Conservation (phyloP, 2,888 invertebrate genomes). For the Petrolisthes cinctipes region DNA sequence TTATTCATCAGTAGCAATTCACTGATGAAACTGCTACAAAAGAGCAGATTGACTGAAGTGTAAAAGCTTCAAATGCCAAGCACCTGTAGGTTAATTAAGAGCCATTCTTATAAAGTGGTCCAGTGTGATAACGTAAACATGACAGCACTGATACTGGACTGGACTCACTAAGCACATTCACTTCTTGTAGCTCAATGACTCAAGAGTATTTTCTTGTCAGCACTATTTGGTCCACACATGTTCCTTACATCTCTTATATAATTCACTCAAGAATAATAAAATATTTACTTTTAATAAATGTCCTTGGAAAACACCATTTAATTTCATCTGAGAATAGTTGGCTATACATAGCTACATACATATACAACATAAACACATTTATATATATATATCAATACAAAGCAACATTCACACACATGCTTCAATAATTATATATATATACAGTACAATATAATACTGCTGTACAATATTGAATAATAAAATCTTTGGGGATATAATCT, state of each 20-base stretch:
- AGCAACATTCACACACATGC: constrained; percentile 33
- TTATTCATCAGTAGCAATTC: neutral
- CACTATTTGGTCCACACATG: neutral
- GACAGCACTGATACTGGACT: too few species aligned
- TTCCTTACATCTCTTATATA: constrained; percentile 4
- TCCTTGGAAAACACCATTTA: neutral
- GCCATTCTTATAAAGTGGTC: neutral
- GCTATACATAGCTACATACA: constrained; percentile 1
- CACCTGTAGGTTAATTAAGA: neutral
- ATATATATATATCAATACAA: constrained; percentile 23
- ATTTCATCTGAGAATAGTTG: neutral
- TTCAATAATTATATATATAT: constrained; percentile 1
- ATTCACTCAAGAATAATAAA: constrained; percentile 3
- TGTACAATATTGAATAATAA: constrained; percentile 57
- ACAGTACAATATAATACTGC: constrained; percentile 37
- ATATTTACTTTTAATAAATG: constrained; percentile 2
- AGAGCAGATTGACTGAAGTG: neutral
- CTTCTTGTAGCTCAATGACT: neutral
- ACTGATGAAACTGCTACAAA: neutral
- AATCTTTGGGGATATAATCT: constrained; percentile 22
- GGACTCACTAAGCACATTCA: too few species aligned
- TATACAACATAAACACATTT: constrained; percentile 7
- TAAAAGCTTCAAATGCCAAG: neutral
- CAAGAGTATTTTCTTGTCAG: neutral
- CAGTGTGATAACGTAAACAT: too few species aligned